A percentile compares a stretch with the other conserved stretches of the same genome.
Evolutionary conservation across 2,797 vertebrate species (phyloP).

Genomic region (Amblyopsis hoosieri): DNA sequence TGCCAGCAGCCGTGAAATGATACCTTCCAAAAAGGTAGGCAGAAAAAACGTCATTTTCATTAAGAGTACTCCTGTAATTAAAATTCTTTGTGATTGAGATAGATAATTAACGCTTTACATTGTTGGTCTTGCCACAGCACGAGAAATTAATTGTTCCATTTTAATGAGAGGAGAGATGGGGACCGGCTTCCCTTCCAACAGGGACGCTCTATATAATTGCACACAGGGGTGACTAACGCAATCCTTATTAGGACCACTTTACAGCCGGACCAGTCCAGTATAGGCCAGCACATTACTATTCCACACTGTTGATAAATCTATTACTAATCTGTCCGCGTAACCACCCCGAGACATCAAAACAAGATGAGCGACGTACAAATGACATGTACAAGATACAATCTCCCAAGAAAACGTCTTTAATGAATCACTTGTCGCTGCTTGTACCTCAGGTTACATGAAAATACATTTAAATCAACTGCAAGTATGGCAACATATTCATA

Average conservation of each 20-base stretch:
- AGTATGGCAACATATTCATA: slow-evolving; percentile 82
- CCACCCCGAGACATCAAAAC: slow-evolving; percentile 10
- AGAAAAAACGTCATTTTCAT: slow-evolving; percentile 93
- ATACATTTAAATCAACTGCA: slow-evolving; percentile 79
- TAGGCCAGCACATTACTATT: slow-evolving; percentile 61
- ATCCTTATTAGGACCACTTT: slow-evolving; percentile 72
- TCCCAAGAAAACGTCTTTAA: slow-evolving; percentile 83
- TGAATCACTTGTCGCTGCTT: slow-evolving; percentile 76
- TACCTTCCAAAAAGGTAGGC: slow-evolving; percentile 86
- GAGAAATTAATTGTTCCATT: slow-evolving; percentile 96
- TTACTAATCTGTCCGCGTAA: too few species aligned
- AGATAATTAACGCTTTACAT: slow-evolving; percentile 98
- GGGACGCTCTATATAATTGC: slow-evolving; percentile 84
- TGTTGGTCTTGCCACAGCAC: slow-evolving; percentile 88
- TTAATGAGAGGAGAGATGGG: slow-evolving; percentile 95
- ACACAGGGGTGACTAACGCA: slow-evolving; percentile 72
- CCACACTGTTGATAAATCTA: slow-evolving; percentile 55
- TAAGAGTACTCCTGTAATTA: slow-evolving; percentile 90
- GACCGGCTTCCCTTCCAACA: slow-evolving; percentile 78
- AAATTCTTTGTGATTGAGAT: slow-evolving; percentile 92
- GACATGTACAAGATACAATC: slow-evolving; percentile 49
- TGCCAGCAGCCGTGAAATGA: slow-evolving; percentile 90
- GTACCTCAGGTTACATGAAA: slow-evolving; percentile 81
- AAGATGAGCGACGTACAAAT: slow-evolving; percentile 9
- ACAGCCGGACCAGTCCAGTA: slow-evolving; percentile 62